Evolutionary conservation across 1,140 invertebrate genomes (phyloP), one percentile per base, ranked within the genome.

Genomic region (Euwallacea similis): DNA sequence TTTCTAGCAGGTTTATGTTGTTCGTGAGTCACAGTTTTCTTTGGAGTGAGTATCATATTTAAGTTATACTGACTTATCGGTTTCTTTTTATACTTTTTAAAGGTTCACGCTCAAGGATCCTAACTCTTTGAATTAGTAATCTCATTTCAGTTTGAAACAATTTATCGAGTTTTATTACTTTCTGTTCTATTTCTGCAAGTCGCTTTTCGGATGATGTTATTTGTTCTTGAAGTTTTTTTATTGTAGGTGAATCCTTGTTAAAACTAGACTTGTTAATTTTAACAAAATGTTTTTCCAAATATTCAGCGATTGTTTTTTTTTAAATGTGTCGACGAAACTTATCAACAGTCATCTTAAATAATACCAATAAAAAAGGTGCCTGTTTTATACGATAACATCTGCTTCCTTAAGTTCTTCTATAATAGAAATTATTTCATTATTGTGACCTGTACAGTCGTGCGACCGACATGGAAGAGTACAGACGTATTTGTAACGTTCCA

Each of bases 361-460:
- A 16, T 61, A 54, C 41, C 60, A 41, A 8, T 33, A 56, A 21
- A 33, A 13, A 66, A 7, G 11, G 63, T 7, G 33, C 42, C 3
- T 9, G 2, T 13, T 42, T 42, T 59, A 68, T 7, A 13, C 16
- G 54, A 75, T 73, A 46, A 73, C 58, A 13, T 60, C 41, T 42
- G 66, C 66, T 61, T 75, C 72, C 62, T 46, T 74, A n/a, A 75
- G 16, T 65, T 75, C 81, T 72, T 83, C 78, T 11, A 82, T 71
- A 41, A 82, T 83, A 15, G 78, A 79, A 13, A 78, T 66, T 61
- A 83, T 83, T 79, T 83, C 80, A 75, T 81, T n/a, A n/a, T n/a
- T n/a, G n/a, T n/a, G n/a, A n/a, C n/a, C n/a, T n/a, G n/a, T n/a
- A n/a, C n/a, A n/a, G n/a, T n/a, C n/a, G n/a, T n/a, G n/a, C n/a